These are phyloP conservation scores for Acrobasis suavella DNA, from an alignment of 2,888 invertebrate genomes.

Conservation along the genomic window DNA sequence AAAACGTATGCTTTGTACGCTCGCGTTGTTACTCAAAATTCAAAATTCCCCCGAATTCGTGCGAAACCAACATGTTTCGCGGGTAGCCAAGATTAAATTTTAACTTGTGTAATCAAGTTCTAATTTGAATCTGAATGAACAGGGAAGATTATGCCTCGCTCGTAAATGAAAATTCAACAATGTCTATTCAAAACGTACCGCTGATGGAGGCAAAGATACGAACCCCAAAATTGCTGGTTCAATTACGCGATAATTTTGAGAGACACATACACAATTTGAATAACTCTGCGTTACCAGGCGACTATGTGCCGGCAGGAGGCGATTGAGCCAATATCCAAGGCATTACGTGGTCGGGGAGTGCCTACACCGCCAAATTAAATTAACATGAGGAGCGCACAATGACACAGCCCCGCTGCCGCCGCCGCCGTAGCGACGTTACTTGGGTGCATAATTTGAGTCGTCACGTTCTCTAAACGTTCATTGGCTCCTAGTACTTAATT, in stretches of 20 bases:
- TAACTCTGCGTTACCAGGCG: constrained; percentile 45
- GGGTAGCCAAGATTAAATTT: constrained; percentile 18
- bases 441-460: constrained; percentile 52
- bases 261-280: constrained; percentile 46
- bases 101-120: constrained; percentile 21
- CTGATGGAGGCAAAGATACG: constrained; percentile 14
- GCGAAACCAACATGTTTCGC: constrained; percentile 3
- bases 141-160: constrained; percentile 9
- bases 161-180: constrained; percentile 18
- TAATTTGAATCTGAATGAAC: constrained; percentile 18
- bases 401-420: constrained; percentile 40
- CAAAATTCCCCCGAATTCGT: constrained; percentile 6
- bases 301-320: constrained; percentile 41
- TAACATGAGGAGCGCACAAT: constrained; percentile 61
- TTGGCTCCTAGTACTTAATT: constrained; percentile 44
- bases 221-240: constrained; percentile 26
- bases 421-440: constrained; percentile 35
- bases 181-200: constrained; percentile 9
- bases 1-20: constrained; percentile 31
- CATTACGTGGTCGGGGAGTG: constrained; percentile 47
- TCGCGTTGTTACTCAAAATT: constrained; percentile 4
- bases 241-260: constrained; percentile 36
- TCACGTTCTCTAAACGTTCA: constrained; percentile 43
- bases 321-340: constrained; percentile 54
- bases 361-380: constrained; percentile 64